These are phyloP conservation scores for Ferrisia virgata DNA, from an alignment of 2,888 invertebrate species.

Conservation along the genomic window DNA sequence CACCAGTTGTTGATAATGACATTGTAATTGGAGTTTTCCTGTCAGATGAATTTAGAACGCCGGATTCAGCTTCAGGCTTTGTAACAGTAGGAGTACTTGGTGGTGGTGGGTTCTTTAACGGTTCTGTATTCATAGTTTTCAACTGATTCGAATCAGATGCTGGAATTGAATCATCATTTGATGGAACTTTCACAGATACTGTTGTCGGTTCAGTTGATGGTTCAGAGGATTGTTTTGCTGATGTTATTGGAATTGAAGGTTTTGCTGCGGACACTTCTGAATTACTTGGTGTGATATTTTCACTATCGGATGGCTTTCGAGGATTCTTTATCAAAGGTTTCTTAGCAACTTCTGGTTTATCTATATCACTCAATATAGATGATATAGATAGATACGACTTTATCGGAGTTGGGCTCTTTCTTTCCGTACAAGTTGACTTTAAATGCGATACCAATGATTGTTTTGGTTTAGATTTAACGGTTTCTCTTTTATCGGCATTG, in stretches of 20 bases:
- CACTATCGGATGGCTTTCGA: neutral
- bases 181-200: neutral
- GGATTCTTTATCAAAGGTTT: neutral
- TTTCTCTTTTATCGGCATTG: neutral
- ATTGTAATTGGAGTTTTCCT: no score
- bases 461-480: neutral
- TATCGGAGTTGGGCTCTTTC: neutral
- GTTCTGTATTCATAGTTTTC: neutral
- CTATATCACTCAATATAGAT: constrained; percentile 25
- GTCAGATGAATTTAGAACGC: neutral
- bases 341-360: constrained; percentile 22
- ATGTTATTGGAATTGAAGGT: no score
- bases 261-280: no score
- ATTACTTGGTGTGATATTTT: neutral
- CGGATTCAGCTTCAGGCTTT: neutral
- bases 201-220: neutral
- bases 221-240: neutral
- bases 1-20: neutral
- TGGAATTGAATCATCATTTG: neutral
- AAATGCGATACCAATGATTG: neutral
- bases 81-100: neutral
- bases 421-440: neutral
- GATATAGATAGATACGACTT: constrained; percentile 35
- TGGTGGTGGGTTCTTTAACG: neutral
- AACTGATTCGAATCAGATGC: neutral